A percentile compares a stretch with the other conserved stretches of the same genome.
These are phyloP conservation scores for Chymomyza procnemis DNA, from an alignment of 2,888 invertebrate species.

Conservation along the genomic window DNA sequence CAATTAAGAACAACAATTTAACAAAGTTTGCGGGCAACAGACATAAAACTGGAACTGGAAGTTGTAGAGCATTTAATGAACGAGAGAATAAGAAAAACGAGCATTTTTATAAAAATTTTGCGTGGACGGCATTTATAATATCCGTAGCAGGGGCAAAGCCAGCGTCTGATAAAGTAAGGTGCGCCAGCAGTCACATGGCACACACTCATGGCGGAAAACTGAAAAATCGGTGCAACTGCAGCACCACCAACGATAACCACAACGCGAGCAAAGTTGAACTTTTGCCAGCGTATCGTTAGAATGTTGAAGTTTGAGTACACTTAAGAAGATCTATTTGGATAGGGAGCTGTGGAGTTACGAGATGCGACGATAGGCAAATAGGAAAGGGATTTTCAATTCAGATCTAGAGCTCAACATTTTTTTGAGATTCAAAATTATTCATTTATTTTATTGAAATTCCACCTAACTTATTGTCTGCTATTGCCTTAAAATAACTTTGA, in stretches of 20 bases:
- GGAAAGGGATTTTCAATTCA: no score
- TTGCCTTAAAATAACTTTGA: no score
- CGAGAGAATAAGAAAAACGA: constrained; percentile 41
- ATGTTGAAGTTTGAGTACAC: not conserved
- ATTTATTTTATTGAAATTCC: no score
- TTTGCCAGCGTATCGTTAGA: not conserved
- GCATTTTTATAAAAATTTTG: constrained; percentile 42
- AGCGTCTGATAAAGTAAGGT: constrained; percentile 52
- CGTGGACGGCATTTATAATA: constrained; percentile 77
- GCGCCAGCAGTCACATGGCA: constrained; percentile 46
- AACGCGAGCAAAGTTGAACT: constrained; percentile 11
- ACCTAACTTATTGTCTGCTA: no score
- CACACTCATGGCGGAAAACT: constrained; percentile 51
- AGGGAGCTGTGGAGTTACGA: not conserved
- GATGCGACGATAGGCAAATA: no score
- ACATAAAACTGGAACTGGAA: constrained; percentile 56
- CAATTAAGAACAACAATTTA: not conserved
- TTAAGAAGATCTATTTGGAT: not conserved
- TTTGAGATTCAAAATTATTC: no score
- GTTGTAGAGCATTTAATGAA: constrained; percentile 55
- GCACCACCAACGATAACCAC: constrained; percentile 12
- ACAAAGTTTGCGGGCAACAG: not conserved
- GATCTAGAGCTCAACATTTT: no score
- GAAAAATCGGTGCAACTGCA: constrained; percentile 42
- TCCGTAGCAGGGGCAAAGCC: constrained; percentile 14